Conservation (phyloP, 2,888 invertebrate genomes). For the Zaprionus lineosus region DNA sequence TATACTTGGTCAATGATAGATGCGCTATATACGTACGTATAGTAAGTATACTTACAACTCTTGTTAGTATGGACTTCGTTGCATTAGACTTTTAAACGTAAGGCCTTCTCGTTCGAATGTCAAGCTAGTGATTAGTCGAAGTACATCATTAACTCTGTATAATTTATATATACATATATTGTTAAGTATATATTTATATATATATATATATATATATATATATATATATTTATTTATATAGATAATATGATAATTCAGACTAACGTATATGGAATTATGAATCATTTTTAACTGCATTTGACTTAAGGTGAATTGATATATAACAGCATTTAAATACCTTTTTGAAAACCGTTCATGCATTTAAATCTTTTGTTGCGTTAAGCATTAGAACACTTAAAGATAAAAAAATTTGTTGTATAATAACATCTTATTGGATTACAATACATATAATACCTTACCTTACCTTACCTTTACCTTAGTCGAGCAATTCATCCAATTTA, state of each 20-base stretch:
- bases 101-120: slow-evolving; percentile 71
- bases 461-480: too few species aligned
- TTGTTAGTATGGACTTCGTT: slow-evolving; percentile 42
- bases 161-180: slow-evolving; percentile 39
- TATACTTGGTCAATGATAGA: slow-evolving; percentile 53
- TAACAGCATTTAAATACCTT: too few species aligned
- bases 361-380: not conserved
- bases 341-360: not conserved
- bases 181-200: slow-evolving; percentile 13
- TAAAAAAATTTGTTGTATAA: too few species aligned
- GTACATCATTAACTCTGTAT: slow-evolving; percentile 65
- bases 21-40: slow-evolving; percentile 18
- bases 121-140: slow-evolving; percentile 70
- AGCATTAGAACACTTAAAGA: not conserved
- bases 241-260: not conserved
- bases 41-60: slow-evolving; percentile 29
- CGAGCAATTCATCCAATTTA: too few species aligned
- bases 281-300: too few species aligned
- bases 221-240: not conserved
- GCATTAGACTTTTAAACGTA: slow-evolving; percentile 68
- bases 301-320: too few species aligned
- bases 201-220: slow-evolving; percentile 17
- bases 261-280: too few species aligned
- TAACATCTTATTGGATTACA: too few species aligned
- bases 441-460: too few species aligned